These are phyloP conservation scores for Ormyrus rosae DNA, from an alignment of 2,888 invertebrate species.

Conservation along the genomic window DNA sequence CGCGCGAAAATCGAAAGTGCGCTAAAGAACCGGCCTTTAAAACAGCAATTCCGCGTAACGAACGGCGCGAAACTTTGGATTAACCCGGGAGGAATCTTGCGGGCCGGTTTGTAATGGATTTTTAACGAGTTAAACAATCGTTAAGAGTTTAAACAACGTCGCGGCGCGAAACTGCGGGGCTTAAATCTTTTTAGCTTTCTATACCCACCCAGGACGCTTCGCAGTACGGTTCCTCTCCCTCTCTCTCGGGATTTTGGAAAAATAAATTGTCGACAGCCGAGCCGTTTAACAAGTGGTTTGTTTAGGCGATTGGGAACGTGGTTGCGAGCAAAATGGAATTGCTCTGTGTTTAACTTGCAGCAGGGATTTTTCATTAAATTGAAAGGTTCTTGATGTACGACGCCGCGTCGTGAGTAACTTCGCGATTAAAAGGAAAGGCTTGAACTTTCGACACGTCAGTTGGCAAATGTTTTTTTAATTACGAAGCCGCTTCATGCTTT, in stretches of 20 bases:
- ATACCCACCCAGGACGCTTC: no score
- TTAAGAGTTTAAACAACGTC: slow-evolving; percentile 69
- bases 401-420: background rate
- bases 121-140: slow-evolving; percentile 72
- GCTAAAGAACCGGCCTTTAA: slow-evolving; percentile 64
- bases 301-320: slow-evolving; percentile 21
- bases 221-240: slow-evolving; percentile 14
- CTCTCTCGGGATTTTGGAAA: slow-evolving; percentile 32
- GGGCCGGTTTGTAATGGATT: slow-evolving; percentile 65
- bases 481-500: slow-evolving; percentile 12
- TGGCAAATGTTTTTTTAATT: slow-evolving; percentile 36
- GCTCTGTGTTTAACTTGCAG: slow-evolving; percentile 28
- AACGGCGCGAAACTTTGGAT: slow-evolving; percentile 64
- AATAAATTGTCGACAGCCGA: slow-evolving; percentile 44
- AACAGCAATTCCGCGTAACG: slow-evolving; percentile 66
- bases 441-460: background rate
- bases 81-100: slow-evolving; percentile 53
- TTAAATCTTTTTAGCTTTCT: slow-evolving; percentile 45
- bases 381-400: slow-evolving; percentile 32
- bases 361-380: slow-evolving; percentile 46
- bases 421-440: slow-evolving; percentile 12
- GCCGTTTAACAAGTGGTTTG: slow-evolving; percentile 46
- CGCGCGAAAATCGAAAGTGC: slow-evolving; percentile 41
- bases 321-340: slow-evolving; percentile 28
- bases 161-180: slow-evolving; percentile 40